A percentile compares a stretch with the other conserved stretches of the same genome.
These are phyloP conservation scores for Tricholauxania praeusta DNA, from an alignment of 2,888 invertebrate genomes.

Conservation along the genomic window DNA sequence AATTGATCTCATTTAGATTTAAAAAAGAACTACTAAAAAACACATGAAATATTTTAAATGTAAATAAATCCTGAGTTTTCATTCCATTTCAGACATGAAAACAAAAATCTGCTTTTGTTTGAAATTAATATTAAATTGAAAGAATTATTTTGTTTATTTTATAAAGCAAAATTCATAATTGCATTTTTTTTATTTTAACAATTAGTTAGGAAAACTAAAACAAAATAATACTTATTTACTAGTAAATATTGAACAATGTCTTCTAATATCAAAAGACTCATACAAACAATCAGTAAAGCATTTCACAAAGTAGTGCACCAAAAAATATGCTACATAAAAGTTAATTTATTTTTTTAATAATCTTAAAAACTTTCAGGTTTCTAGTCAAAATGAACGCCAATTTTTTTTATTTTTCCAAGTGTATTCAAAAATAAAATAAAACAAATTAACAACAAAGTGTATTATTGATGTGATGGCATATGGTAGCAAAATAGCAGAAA, in stretches of 20 bases:
- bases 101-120: not conserved
- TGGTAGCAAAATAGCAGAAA: not conserved
- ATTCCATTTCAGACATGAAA: too few relatives aligned
- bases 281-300: too few relatives aligned
- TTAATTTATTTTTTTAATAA: not conserved
- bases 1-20: conserved; percentile 27
- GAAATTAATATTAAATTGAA: not conserved
- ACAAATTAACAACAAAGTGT: conserved; percentile 7
- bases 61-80: not conserved
- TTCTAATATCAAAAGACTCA: too few relatives aligned
- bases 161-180: not conserved
- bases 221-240: too few relatives aligned
- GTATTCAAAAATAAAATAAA: conserved; percentile 1
- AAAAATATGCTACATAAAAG: not conserved
- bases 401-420: not conserved
- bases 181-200: not conserved
- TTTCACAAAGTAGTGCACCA: too few relatives aligned
- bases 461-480: too few relatives aligned
- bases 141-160: conserved; percentile 1
- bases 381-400: conserved; percentile 13
- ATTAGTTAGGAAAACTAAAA: not conserved
- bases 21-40: conserved; percentile 16
- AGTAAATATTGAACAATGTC: too few relatives aligned
- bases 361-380: not conserved
- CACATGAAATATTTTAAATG: conserved; percentile 17